phyloP scores from a whole-genome alignment of 2,113 vertebrate genomes.

The Rafetus swinhoei region DNA sequence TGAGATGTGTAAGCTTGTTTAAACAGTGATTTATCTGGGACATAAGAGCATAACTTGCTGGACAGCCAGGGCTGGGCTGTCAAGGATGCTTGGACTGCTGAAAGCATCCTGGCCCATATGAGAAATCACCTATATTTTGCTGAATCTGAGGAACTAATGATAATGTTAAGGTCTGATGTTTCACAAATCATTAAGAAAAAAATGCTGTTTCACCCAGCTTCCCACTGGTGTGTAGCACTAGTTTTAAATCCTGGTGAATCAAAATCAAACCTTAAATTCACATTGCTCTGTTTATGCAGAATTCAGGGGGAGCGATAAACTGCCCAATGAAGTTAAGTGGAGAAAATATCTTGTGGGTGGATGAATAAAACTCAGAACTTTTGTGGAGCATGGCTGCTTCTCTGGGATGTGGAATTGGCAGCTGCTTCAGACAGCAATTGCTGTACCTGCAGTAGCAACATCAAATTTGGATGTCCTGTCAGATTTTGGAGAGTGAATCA shows the following conservation, averaged over 20 bases:
- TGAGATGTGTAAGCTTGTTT: not conserved
- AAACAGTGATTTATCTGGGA: not conserved
- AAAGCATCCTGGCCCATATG: not conserved
- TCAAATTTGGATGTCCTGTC: not conserved
- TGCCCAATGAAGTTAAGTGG: not conserved
- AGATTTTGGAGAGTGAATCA: not conserved
- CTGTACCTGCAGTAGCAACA: not conserved
- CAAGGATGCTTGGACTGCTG: not conserved
- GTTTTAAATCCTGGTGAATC: not conserved
- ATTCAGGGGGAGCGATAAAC: not conserved
- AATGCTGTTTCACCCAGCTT: not conserved
- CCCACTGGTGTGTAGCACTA: not conserved
- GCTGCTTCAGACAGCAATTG: not conserved
- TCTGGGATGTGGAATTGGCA: not conserved
- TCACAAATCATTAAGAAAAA: not conserved
- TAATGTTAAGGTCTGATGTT: not conserved
- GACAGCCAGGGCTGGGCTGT: not conserved
- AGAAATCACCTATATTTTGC: not conserved
- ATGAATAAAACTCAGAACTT: not conserved
- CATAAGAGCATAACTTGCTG: not conserved
- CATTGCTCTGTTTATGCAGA: not conserved
- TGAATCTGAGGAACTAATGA: not conserved
- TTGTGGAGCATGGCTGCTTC: not conserved
- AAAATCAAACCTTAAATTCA: not conserved
- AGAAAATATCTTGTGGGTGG: not conserved